Evolutionary conservation across 2,888 invertebrate species (phyloP), one percentile per base, ranked within the genome.

Genomic region (Conchocele bisecta): DNA sequence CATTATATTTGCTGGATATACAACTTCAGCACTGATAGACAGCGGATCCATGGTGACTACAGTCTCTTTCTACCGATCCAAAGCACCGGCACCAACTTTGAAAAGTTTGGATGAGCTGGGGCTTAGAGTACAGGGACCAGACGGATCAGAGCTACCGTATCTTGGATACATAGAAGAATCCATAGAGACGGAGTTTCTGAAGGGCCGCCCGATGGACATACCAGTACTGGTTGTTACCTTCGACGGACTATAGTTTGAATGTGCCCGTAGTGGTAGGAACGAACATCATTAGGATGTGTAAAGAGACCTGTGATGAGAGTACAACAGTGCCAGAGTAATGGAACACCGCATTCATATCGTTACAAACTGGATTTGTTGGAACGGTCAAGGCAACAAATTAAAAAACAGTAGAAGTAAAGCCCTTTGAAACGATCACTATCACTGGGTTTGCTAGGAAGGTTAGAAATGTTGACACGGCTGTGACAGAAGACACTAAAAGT

Each of bases 1-100:
- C 5, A 22, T 53, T 53, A 9, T 3, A 20, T 31, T 53, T 3
- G 33, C 37, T 13, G 50, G 50, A 3, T 7, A 20, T 4, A 20
- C 11, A 41, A 26, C 33, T 13, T 31, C 50, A 13, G 51, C 61
- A 20, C 41, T 61, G 20, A 51, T 61, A 15, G 61, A 61, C 29
- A 61, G 46, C 7, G 61, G 61, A 29, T 61, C 51, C 17, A 50
- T 41, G 61, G 31, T 61, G 1, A 61, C 46, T 22, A 50, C 51
- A n/a, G 20, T 51, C 15, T 39, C 39, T 39, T 51, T 50, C 9
- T 53, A 42, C 29, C n/a, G 26, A 3, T 26, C 50, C 4, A 11
- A 50, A 17, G 2, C 26, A 11, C 37, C 48, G 13, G 31, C n/a
- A 6, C 61, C 60, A 26, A 6, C 6, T 11, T 26, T 31, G 4